phyloP scores from a whole-genome alignment of 2,797 vertebrate genomes.

The Poeciliopsis paucimaculata region DNA sequence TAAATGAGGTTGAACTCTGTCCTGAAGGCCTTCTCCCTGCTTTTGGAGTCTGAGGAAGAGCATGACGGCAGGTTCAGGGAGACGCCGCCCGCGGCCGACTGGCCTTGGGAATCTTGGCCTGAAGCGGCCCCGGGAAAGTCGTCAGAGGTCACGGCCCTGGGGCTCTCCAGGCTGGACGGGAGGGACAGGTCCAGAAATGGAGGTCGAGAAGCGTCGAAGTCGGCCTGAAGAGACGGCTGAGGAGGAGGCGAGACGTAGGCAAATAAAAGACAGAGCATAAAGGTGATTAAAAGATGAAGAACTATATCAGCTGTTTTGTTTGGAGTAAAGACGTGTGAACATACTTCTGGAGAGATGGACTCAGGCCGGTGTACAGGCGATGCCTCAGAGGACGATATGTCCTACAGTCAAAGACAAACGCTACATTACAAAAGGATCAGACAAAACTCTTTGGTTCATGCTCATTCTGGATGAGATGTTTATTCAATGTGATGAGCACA shows the following conservation, averaged over 20 bases:
- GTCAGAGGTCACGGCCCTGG: conserved; percentile 81
- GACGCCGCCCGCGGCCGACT: conserved; percentile 48
- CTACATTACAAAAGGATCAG: not conserved
- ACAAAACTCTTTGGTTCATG: not conserved
- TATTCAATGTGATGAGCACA: not conserved
- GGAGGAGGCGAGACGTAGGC: not conserved
- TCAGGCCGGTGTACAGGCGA: conserved; percentile 92
- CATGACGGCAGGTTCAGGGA: conserved; percentile 75
- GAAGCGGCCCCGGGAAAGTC: conserved; percentile 72
- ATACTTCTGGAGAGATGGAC: conserved; percentile 95
- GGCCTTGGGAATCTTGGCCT: conserved; percentile 66
- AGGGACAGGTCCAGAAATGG: conserved; percentile 86
- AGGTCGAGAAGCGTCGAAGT: conserved; percentile 84
- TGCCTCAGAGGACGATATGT: conserved; percentile 95
- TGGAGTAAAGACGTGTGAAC: not conserved
- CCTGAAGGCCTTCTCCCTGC: conserved; percentile 93
- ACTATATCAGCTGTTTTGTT: not conserved
- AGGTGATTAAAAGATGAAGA: not conserved
- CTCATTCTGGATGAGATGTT: not conserved
- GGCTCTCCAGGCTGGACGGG: conserved; percentile 85
- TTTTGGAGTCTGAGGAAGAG: conserved; percentile 80
- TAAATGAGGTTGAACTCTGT: conserved; percentile 99
- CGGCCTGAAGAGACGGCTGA: conserved; percentile 88
- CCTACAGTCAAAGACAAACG: conserved; percentile 80
- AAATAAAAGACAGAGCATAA: not conserved